phyloP scores from a whole-genome alignment of 1,140 invertebrate genomes.

The Pogonomyrmex barbatus region DNA sequence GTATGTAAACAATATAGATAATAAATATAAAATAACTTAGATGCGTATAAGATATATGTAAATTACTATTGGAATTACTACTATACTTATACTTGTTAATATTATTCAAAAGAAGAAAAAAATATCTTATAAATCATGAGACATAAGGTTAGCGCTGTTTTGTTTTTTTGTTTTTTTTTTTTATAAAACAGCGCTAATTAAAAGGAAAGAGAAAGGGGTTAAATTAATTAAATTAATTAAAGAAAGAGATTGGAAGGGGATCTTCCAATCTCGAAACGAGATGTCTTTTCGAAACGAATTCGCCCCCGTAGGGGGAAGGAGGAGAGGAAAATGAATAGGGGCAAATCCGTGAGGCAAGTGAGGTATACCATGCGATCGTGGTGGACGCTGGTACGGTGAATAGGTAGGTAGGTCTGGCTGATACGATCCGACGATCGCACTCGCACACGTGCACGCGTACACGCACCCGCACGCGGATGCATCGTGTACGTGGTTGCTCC shows the following conservation, averaged over 20 bases:
- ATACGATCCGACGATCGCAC: conserved; percentile 47
- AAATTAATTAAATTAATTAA: neutral
- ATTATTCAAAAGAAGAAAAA: neutral
- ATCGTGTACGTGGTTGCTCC: neutral
- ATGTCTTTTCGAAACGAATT: neutral
- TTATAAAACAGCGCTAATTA: neutral
- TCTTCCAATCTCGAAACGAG: neutral
- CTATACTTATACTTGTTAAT: neutral
- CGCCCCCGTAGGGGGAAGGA: neutral
- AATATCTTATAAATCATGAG: neutral
- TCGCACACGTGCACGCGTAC: neutral
- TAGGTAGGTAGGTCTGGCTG: conserved; percentile 71
- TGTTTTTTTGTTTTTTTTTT: too few species aligned
- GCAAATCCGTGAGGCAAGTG: conserved; percentile 72
- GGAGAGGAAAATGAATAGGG: conserved; percentile 60
- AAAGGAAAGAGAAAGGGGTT: neutral
- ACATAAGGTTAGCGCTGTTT: neutral
- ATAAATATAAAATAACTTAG: neutral
- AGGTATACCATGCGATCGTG: conserved; percentile 74
- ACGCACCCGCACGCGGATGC: neutral
- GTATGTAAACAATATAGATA: neutral
- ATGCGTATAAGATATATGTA: too few species aligned
- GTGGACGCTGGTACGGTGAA: conserved; percentile 72
- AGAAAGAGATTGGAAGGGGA: neutral
- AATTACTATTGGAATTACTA: too few species aligned